Evolutionary conservation across 2,113 vertebrate genomes (phyloP), one percentile per base, ranked within the genome.

Genomic region (Burhinus oedicnemus): DNA sequence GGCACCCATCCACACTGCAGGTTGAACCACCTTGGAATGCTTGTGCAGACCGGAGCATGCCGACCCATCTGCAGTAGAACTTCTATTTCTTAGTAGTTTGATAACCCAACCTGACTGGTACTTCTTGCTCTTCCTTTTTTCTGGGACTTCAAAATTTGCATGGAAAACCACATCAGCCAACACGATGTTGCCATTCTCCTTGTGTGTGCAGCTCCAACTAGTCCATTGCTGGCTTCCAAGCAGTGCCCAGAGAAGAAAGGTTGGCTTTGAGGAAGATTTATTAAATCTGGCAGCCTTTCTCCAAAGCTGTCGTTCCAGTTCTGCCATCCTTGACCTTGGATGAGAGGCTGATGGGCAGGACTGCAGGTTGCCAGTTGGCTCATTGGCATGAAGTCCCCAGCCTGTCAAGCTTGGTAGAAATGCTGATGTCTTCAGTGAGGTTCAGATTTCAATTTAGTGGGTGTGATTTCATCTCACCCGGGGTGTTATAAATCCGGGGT

Each of bases 231-330:
- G 7, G 20, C 47, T 92, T 87, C 68, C 94, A 20, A 5, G 68
- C 22, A 6, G 57, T 9, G 47, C 40, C 42, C 0, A 2, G 68
- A 44, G 80, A 77, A 68, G 80, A 81, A 45, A 78, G 14, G 27
- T 82, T 0, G 1, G 77, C 47, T 84, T 55, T 23, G 47, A 79
- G 70, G 77, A 22, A 68, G 74, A 89, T 94, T 89, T 69, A 89
- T 93, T 83, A 34, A 75, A n/a, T 19, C 89, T 93, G 95, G 95
- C 96, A 94, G 84, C 61, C 74, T 81, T 76, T 72, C 34, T 87
- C 65, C 69, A 51, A 75, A 83, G 94, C 83, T 94, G 60, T 65
- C 19, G 1, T 65, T 69, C 44, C 76, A 22, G 38, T 66, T 83
- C 71, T 23, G 6, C 78, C 66, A 76, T 94, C 84, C 84, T 86